Evolutionary conservation across 2,113 vertebrate genomes (phyloP), one percentile per base, ranked within the genome.

Genomic region (Epinephelus fuscoguttatus): DNA sequence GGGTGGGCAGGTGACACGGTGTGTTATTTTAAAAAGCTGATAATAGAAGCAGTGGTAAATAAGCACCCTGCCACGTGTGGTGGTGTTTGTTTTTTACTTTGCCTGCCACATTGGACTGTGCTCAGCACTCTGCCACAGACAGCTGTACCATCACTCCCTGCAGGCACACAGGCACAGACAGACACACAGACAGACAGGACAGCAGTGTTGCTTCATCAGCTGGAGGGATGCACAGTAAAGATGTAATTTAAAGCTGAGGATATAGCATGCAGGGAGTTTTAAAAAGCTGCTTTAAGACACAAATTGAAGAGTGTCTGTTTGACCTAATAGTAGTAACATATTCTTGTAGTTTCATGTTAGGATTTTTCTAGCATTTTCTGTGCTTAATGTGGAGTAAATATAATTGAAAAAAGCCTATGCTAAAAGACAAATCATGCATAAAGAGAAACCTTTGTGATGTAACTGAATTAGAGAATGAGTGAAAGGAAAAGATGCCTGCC

Each of bases 81-180:
- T 50, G 45, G 63, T 87, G 89, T 90, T 88, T 82, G 68, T 75
- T 12, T 81, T 78, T 61, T 67, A 53, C 74, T 60, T 85, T 45
- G 52, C 9, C 85, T 80, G 82, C 68, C 75, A 71, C 72, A 57
- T 68, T 81, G 68, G 75, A 59, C 75, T 80, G 56, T 74, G 70
- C 88, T 92, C 89, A 89, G 91, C 91, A 84, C 47, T 89, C 78
- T 86, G 78, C 80, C 81, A 74, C 64, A 85, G 76, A 91, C 91
- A 85, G 92, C 88, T 88, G 89, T 75, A 85, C 73, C 78, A 59
- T 85, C 70, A 70, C 23, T 87, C 69, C 91, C 86, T 76, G 70
- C 75, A 92, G 87, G 80, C 87, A 82, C 60, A 17, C 70, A 77
- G 57, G 49, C 74, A 14, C 60, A 57, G 73, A 21, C 76, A 91